Evolutionary conservation across 2,113 vertebrate species (phyloP).

Genomic region (Dryoscopus gambensis): DNA sequence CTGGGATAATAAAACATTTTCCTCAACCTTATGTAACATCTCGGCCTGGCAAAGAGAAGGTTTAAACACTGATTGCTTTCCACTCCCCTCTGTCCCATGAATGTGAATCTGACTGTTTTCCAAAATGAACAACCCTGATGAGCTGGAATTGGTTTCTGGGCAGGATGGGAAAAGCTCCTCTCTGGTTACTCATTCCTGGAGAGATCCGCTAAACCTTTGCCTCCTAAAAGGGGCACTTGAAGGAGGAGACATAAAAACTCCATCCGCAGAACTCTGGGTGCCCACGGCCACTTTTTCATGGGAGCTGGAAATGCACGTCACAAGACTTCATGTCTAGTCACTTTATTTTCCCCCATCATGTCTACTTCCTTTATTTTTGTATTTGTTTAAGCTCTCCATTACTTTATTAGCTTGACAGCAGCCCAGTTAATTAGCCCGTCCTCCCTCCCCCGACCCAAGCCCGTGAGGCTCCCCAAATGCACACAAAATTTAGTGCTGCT

Average conservation of each 20-base stretch:
- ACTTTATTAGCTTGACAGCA: conserved; percentile 74
- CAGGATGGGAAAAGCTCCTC: conserved; percentile 60
- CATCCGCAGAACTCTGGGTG: neutral
- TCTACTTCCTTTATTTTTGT: conserved; percentile 66
- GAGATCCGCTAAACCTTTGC: conserved; percentile 40
- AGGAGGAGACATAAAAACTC: neutral
- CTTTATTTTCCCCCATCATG: conserved; percentile 52
- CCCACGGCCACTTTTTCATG: neutral
- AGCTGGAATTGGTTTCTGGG: conserved; percentile 65
- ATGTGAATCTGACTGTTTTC: conserved; percentile 49
- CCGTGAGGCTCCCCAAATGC: conserved; percentile 63
- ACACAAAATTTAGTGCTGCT: conserved; percentile 73
- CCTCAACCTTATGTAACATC: conserved; percentile 65
- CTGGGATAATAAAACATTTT: conserved; percentile 62
- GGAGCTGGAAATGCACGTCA: conserved; percentile 12
- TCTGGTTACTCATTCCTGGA: conserved; percentile 57
- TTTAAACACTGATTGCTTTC: conserved; percentile 64
- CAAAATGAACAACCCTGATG: conserved; percentile 66
- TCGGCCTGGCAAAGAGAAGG: conserved; percentile 47
- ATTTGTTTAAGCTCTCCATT: conserved; percentile 71
- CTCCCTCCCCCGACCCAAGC: conserved; percentile 62
- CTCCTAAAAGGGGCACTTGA: conserved; percentile 29
- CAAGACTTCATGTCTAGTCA: conserved; percentile 50
- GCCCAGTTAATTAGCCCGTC: conserved; percentile 70
- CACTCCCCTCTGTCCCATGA: conserved; percentile 59